phyloP scores from a whole-genome alignment of 1,140 invertebrate genomes.

The Batillaria attramentaria region DNA sequence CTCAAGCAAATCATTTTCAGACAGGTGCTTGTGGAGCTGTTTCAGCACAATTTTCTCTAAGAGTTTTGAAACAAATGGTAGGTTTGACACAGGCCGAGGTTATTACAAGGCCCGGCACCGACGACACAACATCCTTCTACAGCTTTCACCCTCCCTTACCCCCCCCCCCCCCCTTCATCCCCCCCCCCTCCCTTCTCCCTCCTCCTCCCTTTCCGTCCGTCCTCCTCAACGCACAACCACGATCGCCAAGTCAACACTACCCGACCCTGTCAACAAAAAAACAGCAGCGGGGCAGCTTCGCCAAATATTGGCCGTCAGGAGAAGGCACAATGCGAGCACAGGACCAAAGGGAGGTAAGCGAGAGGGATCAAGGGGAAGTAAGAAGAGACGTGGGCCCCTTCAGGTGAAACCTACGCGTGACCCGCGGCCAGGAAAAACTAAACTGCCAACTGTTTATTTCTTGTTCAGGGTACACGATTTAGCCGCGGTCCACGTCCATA shows the following conservation, averaged over 20 bases:
- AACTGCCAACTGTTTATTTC: constrained; percentile 21
- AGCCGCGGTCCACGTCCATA: neutral
- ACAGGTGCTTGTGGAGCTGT: no score
- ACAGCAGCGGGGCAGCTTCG: neutral
- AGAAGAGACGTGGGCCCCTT: neutral
- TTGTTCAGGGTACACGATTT: constrained; percentile 19
- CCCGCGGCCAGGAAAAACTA: neutral
- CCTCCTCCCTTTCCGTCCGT: neutral
- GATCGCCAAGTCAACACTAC: constrained; percentile 11
- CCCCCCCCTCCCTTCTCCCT: neutral
- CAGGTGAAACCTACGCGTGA: constrained; percentile 15
- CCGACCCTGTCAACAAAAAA: constrained; percentile 1
- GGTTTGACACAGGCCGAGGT: no score
- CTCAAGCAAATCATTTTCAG: no score
- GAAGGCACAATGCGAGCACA: neutral
- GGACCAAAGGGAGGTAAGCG: neutral
- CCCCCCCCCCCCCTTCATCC: neutral
- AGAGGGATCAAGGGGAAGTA: neutral
- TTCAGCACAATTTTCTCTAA: no score
- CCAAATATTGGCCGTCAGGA: constrained; percentile 10
- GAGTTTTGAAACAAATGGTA: no score
- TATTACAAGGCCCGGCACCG: no score
- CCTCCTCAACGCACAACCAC: neutral
- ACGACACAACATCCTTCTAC: no score
- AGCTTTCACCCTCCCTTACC: neutral